phyloP scores from a whole-genome alignment of 53 echinoderm and acorn worm genomes.

The Paracentrotus lividus region DNA sequence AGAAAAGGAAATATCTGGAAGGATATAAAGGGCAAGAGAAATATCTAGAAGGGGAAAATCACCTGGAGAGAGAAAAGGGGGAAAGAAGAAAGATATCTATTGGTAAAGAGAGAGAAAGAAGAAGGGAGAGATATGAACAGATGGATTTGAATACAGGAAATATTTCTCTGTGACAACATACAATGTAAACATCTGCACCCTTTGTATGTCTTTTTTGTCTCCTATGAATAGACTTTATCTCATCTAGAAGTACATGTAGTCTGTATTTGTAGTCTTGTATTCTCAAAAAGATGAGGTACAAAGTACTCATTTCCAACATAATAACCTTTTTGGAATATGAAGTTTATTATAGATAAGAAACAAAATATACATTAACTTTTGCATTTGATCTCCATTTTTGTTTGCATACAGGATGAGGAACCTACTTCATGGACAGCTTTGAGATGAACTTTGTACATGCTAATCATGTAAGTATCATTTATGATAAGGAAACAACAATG shows the following conservation, averaged over 20 bases:
- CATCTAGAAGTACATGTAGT: constrained; percentile 33
- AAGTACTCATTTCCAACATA: background rate
- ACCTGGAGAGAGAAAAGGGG: background rate
- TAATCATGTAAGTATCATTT: constrained; percentile 20
- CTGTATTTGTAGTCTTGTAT: background rate
- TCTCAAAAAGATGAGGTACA: no score
- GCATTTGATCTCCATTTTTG: background rate
- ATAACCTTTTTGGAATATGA: background rate
- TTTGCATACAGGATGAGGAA: background rate
- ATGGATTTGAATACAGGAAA: constrained; percentile 21
- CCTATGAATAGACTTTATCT: constrained; percentile 28
- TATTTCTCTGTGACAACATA: constrained; percentile 41
- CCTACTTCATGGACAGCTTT: background rate
- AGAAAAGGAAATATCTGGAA: background rate
- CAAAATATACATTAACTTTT: background rate
- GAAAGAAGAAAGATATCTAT: background rate
- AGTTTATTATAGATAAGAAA: background rate
- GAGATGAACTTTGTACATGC: constrained; percentile 4
- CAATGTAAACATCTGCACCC: constrained; percentile 63
- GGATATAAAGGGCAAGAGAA: background rate
- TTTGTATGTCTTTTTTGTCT: constrained; percentile 52
- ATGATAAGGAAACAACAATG: background rate
- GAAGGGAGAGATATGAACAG: background rate
- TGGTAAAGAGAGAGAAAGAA: background rate
- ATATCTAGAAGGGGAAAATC: background rate